phyloP scores from a whole-genome alignment of 2,888 invertebrate genomes.

The Darwinula stevensoni region DNA sequence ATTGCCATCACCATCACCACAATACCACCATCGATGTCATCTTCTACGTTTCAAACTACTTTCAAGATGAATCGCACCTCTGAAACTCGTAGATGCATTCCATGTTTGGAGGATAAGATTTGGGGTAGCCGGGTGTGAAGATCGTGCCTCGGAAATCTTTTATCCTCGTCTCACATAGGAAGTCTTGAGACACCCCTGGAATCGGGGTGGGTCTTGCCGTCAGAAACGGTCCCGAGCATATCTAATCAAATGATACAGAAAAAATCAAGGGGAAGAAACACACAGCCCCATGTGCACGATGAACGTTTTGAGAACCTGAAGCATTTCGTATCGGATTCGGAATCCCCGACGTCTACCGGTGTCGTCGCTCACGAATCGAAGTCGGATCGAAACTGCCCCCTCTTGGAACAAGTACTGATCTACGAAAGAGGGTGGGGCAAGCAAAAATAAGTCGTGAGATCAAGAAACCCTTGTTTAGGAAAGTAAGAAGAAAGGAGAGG shows the following conservation, averaged over 20 bases:
- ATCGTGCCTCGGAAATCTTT: slow-evolving; percentile 13
- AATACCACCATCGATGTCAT: too few relatives aligned
- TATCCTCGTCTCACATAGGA: slow-evolving; percentile 13
- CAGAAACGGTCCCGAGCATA: slow-evolving; percentile 12
- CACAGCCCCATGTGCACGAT: slow-evolving; percentile 11
- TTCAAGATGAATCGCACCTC: slow-evolving; percentile 10
- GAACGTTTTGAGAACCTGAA: neutral
- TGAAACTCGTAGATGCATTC: slow-evolving; percentile 15
- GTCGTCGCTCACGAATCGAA: slow-evolving; percentile 12
- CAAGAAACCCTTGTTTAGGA: too few relatives aligned
- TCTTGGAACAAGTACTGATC: slow-evolving; percentile 14
- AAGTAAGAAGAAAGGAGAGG: too few relatives aligned
- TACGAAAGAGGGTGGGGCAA: slow-evolving; percentile 7
- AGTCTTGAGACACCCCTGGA: slow-evolving; percentile 11
- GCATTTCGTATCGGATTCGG: slow-evolving; percentile 8
- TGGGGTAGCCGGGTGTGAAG: slow-evolving; percentile 13
- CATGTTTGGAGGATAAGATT: slow-evolving; percentile 12
- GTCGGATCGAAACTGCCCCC: slow-evolving; percentile 12
- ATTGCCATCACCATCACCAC: too few relatives aligned
- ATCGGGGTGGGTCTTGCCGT: slow-evolving; percentile 12
- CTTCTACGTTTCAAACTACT: neutral
- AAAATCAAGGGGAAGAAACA: slow-evolving; percentile 10
- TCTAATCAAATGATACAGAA: too few relatives aligned
- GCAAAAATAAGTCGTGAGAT: neutral
- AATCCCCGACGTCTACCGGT: slow-evolving; percentile 10